Percentiles rank a stretch among this genome's conserved stretches.
phyloP scores from a whole-genome alignment of 2,113 vertebrate genomes.

The Myodes glareolus region DNA sequence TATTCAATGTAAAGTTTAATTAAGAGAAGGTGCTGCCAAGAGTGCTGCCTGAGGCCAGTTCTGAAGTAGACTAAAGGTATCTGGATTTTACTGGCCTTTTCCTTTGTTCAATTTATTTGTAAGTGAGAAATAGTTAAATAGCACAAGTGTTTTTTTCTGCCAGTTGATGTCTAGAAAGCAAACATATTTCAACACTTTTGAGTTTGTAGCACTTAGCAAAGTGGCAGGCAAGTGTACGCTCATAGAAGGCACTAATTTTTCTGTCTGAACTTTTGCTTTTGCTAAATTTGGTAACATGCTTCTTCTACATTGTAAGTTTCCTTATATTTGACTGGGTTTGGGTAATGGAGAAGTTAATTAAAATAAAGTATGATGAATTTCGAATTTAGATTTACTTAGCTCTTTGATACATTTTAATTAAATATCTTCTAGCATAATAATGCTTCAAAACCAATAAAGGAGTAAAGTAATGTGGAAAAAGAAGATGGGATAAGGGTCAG shows the following conservation, averaged over 20 bases:
- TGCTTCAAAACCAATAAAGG: not conserved
- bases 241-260: not conserved
- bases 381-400: slow-evolving; percentile 49
- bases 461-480: not conserved
- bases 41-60: not conserved
- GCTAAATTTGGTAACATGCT: not conserved
- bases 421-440: slow-evolving; percentile 33
- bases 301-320: slow-evolving; percentile 4
- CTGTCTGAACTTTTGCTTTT: not conserved
- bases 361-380: slow-evolving; percentile 46
- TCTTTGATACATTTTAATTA: slow-evolving; percentile 38
- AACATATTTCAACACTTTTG: not conserved
- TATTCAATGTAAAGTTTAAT: slow-evolving; percentile 27
- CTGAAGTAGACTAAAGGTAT: not conserved
- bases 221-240: not conserved
- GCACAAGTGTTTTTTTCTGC: not conserved
- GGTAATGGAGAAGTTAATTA: slow-evolving; percentile 41
- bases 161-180: not conserved
- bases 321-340: slow-evolving; percentile 38
- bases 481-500: not conserved
- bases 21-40: not conserved
- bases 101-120: slow-evolving; percentile 32
- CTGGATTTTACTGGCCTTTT: slow-evolving; percentile 14
- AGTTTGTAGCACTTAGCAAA: not conserved
- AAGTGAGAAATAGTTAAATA: slow-evolving; percentile 8